Evolutionary conservation across 2,888 invertebrate genomes (phyloP), one percentile per base, ranked within the genome.

Genomic region (Oscheius sp.): DNA sequence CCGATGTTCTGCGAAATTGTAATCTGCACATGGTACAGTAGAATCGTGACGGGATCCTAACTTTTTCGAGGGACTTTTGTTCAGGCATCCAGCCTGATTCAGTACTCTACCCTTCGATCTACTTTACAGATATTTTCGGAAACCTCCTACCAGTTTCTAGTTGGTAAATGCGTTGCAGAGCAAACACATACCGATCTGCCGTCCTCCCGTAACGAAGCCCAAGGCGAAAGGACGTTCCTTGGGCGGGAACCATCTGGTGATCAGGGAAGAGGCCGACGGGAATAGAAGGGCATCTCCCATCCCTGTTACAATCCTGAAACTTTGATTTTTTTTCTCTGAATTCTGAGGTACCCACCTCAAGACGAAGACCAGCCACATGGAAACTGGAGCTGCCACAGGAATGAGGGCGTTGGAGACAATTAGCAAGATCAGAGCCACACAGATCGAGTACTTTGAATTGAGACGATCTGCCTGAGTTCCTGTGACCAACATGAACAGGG

Each of bases 151-250:
- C 11, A 53, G 21, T 53, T 53, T 53, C 3, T 11, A 53, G n/a
- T n/a, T n/a, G 13, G 53, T n/a, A n/a, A 13, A 53, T 7, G 21
- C 2, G 53, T 21, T 21, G 21, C 53, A 53, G 11, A 21, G 11
- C 29, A 33, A 33, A 32, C 59, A 21, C 21, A 32, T 57, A 82
- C 86, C 87, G 50, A 87, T 86, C 77, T 87, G 87, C 53, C 87
- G 70, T 51, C 87, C 87, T 37, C 87, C 88, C 11, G 87, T 88
- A 51, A 87, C 84, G 50, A 87, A 80, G 63, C 87, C 87, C n/a
- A 88, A 77, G 51, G 87, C 87, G 73, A 87, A 88, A 7, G 87
- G 85, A 48, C 87, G 75, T 68, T 87, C 87, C 71, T 87, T 87
- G 10, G 87, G 86, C 5, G 87, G 87, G 65, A 87, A 87, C 87